A percentile compares a stretch with the other conserved stretches of the same genome.
phyloP scores from a whole-genome alignment of 2,888 invertebrate genomes.

The Drosophila paranaensis region DNA sequence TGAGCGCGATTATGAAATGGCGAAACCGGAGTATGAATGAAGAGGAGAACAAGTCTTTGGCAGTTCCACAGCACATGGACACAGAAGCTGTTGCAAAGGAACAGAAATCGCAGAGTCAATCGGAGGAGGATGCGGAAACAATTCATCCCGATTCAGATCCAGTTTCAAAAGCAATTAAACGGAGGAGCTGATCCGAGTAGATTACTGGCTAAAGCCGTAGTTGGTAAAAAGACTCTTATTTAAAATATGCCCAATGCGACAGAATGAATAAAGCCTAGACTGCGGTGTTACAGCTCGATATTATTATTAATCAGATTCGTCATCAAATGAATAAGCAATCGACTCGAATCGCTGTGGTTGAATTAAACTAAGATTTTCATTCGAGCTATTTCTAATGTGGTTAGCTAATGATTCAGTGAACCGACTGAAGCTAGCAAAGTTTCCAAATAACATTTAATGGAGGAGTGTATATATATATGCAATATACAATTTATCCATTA shows the following conservation, averaged over 20 bases:
- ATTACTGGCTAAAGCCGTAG: not conserved
- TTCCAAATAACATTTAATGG: not conserved
- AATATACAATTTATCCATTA: not conserved
- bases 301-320: not conserved
- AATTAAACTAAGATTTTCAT: not conserved
- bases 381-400: slow-evolving; percentile 15
- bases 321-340: slow-evolving; percentile 14
- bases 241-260: not conserved
- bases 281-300: not conserved
- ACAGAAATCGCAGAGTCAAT: not conserved
- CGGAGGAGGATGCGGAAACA: slow-evolving; percentile 8
- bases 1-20: not conserved
- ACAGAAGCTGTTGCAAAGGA: not conserved
- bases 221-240: not conserved
- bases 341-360: not conserved
- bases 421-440: not conserved
- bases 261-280: slow-evolving; percentile 6
- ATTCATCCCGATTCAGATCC: not conserved
- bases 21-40: not conserved
- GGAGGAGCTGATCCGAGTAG: not conserved
- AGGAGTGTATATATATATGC: not conserved
- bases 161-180: no score
- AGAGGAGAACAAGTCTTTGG: no score
- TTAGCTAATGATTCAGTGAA: slow-evolving; percentile 28
- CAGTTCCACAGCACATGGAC: no score